Evolutionary conservation across 2,113 vertebrate species (phyloP).

Genomic region (Ariopsis seemanni): DNA sequence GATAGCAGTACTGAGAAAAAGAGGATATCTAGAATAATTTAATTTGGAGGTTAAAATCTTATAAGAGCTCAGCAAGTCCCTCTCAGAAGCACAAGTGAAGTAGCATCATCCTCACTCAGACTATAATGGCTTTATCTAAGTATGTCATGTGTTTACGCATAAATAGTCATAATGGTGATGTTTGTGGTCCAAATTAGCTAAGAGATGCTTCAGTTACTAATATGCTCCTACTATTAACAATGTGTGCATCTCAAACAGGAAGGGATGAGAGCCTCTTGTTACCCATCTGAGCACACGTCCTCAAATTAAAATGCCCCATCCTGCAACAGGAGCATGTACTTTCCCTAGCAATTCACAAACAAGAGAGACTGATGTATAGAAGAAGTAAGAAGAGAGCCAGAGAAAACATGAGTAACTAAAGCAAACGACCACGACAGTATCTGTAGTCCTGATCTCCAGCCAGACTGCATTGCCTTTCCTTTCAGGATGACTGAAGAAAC

Average conservation of each 20-base stretch:
- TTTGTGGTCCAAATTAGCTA: background rate
- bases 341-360: slow-evolving; percentile 24
- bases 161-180: background rate
- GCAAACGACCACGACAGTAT: background rate
- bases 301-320: slow-evolving; percentile 10
- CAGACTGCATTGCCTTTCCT: background rate
- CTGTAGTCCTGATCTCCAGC: background rate
- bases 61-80: background rate
- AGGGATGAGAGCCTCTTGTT: background rate
- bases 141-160: background rate
- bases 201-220: background rate
- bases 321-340: slow-evolving; percentile 4
- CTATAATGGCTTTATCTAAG: background rate
- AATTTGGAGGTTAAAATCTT: background rate
- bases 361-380: background rate
- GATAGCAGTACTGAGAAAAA: background rate
- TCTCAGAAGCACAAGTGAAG: background rate
- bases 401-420: background rate
- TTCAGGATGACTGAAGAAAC: background rate
- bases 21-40: background rate
- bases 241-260: slow-evolving; percentile 28
- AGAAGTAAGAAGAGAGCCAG: background rate
- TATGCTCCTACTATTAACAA: background rate
- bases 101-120: background rate
- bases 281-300: background rate